phyloP scores from a whole-genome alignment of 37 sponge, comb jelly and placozoan species.

The Eunapius fragilis region DNA sequence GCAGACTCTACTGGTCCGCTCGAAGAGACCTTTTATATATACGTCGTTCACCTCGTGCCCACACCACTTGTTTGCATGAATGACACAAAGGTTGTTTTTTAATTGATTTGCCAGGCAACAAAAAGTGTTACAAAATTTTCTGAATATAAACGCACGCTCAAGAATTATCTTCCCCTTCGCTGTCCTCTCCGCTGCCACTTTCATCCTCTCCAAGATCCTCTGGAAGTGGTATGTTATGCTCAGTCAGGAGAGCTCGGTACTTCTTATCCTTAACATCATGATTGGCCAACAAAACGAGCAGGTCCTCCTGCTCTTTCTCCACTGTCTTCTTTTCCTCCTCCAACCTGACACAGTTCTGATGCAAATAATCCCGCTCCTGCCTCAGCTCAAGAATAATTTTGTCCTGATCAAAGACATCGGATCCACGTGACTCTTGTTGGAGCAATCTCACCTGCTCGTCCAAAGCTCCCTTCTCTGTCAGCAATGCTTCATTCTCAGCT shows the following conservation, averaged over 20 bases:
- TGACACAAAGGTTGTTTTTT: not conserved
- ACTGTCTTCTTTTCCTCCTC: slow-evolving; percentile 37
- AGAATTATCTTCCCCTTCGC: slow-evolving; percentile 31
- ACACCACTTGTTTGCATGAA: not conserved
- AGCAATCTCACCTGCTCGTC: slow-evolving; percentile 36
- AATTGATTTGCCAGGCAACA: not conserved
- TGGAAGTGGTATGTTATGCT: slow-evolving; percentile 46
- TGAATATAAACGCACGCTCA: not conserved
- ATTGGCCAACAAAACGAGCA: slow-evolving; percentile 83
- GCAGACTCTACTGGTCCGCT: not conserved
- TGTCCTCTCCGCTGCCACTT: slow-evolving; percentile 59
- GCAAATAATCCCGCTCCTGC: slow-evolving; percentile 11
- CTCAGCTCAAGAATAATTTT: slow-evolving; percentile 1
- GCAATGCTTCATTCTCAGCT: slow-evolving; percentile 73
- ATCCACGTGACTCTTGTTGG: slow-evolving; percentile 3
- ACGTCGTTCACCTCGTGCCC: not conserved
- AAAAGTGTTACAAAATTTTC: not conserved
- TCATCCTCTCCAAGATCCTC: slow-evolving; percentile 59
- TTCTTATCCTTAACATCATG: slow-evolving; percentile 59
- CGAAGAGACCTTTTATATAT: not conserved
- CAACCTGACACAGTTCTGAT: slow-evolving; percentile 5
- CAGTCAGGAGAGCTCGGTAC: slow-evolving; percentile 55
- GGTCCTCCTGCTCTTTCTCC: slow-evolving; percentile 89
- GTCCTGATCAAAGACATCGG: not conserved
- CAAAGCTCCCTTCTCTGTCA: slow-evolving; percentile 58